Evolutionary conservation across 1,140 invertebrate genomes (phyloP), one percentile per base, ranked within the genome.

Genomic region (Neoseiulus cucumeris): DNA sequence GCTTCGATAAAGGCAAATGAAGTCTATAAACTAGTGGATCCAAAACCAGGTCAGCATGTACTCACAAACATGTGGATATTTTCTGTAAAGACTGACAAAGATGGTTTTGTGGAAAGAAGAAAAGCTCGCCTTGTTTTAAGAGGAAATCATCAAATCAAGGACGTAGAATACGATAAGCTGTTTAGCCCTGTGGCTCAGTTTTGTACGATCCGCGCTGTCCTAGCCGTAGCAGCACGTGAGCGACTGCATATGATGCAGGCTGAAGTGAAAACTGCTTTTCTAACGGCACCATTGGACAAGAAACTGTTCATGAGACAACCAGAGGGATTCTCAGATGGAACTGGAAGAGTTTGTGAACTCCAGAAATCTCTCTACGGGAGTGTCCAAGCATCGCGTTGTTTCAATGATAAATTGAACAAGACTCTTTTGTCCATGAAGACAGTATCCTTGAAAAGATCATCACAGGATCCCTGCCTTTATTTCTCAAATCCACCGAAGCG

Each of bases 241-340:
- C 12, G 42, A 44, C 42, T 44, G 12, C n/a, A 68, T 18, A 66
- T 77, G 68, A 20, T 68, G 64, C 70, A 77, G 66, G 70, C 67
- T 69, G 74, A 67, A 68, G 73, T 71, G 66, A 66, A 65, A 73
- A 71, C 70, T 68, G 68, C 68, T 73, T 70, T 76, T 69, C 68
- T 77, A 7, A 67, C 77, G 68, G 73, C 73, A 7, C 66, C 70
- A 42, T 51, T 78, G 20, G 51, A 75, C 44, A 73, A 74, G 68
- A 72, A 76, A 14, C 73, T 79, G 2, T 78, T 75, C 51, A 72
- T 76, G 69, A 67, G 70, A 65, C 69, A 71, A 67, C 75, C 75
- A 42, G 42, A 69, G 65, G 73, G 66, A 25, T 70, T 68, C 47
- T 12, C 12, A n/a, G n/a, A n/a, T n/a, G n/a, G n/a, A n/a, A n/a